Evolutionary conservation across 2,113 vertebrate species (phyloP), one percentile per base, ranked within the genome.

Genomic region (Stigmatopora argus): DNA sequence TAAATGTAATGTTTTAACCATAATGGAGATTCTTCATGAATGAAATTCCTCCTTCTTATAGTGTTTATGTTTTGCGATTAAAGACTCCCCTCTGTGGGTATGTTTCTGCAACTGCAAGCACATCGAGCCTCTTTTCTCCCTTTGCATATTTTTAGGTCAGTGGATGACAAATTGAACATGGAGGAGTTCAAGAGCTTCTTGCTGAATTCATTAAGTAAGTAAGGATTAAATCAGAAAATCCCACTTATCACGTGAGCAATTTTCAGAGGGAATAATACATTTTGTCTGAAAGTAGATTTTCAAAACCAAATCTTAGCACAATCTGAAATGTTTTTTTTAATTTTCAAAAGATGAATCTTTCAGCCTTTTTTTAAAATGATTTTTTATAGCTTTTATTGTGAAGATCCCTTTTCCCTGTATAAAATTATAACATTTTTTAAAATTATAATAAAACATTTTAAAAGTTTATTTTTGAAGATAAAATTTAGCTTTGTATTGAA

Each of bases 181-280:
- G 92, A 93, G 18, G 94, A 97, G 18, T 90, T 99, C 83, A 90
- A 85, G 70, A 84, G 71, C 66, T 96, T 93, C 85, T 85, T 99
- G 1, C 81, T 96, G 62, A 90, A 91, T 72, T 92, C 92, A 65
- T 78, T 95, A 62, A 94, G 97, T 98, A 80, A 89, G 90, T 66
- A 34, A n/a, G n/a, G n/a, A n/a, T n/a, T n/a, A n/a, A n/a, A n/a
- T n/a, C 0, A 38, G 35, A 38, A 38, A 38, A 38, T n/a, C n/a
- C 4, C 35, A 38, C 35, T 38, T 38, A n/a, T n/a, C 35, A 38
- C 35, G 7, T 7, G 7, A 38, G 35, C 35, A 38, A 5, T 38
- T 38, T 38, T 38, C 35, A 38, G 7, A 38, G 7, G 35, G n/a
- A n/a, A n/a, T 7, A 38, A 38, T 38, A 38, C 35, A 38, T 38